Percentiles rank a stretch among this genome's conserved stretches.
Evolutionary conservation across 1,140 invertebrate genomes (phyloP).

Genomic region (Drosophila guanche): DNA sequence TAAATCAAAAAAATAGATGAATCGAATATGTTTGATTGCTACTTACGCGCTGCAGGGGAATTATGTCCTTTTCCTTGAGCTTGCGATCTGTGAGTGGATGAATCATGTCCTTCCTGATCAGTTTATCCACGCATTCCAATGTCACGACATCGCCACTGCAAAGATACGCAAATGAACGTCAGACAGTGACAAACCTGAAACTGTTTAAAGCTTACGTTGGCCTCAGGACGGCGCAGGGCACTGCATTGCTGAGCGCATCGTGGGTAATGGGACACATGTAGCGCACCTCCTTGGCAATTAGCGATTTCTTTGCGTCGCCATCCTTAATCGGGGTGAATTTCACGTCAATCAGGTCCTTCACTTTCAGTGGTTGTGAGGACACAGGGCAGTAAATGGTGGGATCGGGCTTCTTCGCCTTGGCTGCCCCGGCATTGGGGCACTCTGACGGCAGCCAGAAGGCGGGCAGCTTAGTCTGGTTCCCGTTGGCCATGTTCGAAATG

Average conservation of each 20-base stretch:
- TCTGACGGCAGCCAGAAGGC: slow-evolving; percentile 99
- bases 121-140: slow-evolving; percentile 97
- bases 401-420: slow-evolving; percentile 93
- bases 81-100: slow-evolving; percentile 96
- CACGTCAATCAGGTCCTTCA: slow-evolving; percentile 96
- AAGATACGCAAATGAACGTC: slow-evolving; percentile 5
- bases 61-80: slow-evolving; percentile 97
- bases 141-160: slow-evolving; percentile 95
- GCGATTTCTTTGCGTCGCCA: slow-evolving; percentile 91
- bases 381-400: slow-evolving; percentile 97
- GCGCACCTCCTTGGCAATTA: slow-evolving; percentile 93
- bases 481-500: slow-evolving; percentile 91
- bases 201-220: slow-evolving; percentile 89
- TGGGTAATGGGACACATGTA: slow-evolving; percentile 99
- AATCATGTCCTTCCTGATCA: slow-evolving; percentile 98
- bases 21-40: too few species aligned
- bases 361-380: slow-evolving; percentile 93
- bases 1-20: background rate
- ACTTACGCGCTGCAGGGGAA: slow-evolving; percentile 92
- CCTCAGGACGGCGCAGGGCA: slow-evolving; percentile 95
- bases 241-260: slow-evolving; percentile 97
- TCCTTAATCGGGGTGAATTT: slow-evolving; percentile 97
- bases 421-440: slow-evolving; percentile 92
- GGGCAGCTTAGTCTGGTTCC: slow-evolving; percentile 89
- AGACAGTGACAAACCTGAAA: background rate